Conservation (phyloP, 1,140 invertebrate species). For the Drosophila setifemur region DNA sequence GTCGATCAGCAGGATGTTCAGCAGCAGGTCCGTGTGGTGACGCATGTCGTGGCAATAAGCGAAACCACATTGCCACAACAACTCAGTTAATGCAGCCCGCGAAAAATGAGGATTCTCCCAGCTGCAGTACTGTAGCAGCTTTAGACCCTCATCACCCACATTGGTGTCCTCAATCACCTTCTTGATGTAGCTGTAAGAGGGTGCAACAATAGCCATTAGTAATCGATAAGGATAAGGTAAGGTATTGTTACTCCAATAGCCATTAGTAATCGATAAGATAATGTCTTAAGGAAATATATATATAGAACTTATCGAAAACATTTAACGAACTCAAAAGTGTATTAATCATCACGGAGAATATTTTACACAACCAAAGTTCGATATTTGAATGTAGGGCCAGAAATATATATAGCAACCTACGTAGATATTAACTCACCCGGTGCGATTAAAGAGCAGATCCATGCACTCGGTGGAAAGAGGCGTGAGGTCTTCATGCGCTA, state of each 20-base stretch:
- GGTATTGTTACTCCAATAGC: no score
- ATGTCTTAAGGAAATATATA: no score
- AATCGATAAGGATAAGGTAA: no score
- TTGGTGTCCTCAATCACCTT: constrained; percentile 97
- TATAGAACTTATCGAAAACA: no score
- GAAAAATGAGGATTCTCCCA: constrained; percentile 99
- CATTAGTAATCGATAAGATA: no score
- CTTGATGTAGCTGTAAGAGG: constrained; percentile 91
- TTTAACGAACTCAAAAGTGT: no score
- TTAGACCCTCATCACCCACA: constrained; percentile 93
- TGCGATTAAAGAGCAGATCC: constrained; percentile 91
- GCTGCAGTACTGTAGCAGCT: constrained; percentile 94
- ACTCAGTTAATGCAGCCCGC: constrained; percentile 92
- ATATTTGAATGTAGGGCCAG: no score
- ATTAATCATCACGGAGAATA: no score
- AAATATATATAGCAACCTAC: no score
- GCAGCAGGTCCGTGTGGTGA: constrained; percentile 94
- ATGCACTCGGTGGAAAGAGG: constrained; percentile 89
- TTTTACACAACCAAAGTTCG: not conserved
- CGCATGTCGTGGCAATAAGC: constrained; percentile 97
- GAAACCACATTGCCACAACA: constrained; percentile 97
- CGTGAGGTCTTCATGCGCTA: constrained; percentile 88
- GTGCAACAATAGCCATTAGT: not conserved
- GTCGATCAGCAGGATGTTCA: constrained; percentile 94
- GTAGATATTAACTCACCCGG: constrained; percentile 84